phyloP scores from a whole-genome alignment of 2,888 invertebrate species.

The Syrista parreyssii region DNA sequence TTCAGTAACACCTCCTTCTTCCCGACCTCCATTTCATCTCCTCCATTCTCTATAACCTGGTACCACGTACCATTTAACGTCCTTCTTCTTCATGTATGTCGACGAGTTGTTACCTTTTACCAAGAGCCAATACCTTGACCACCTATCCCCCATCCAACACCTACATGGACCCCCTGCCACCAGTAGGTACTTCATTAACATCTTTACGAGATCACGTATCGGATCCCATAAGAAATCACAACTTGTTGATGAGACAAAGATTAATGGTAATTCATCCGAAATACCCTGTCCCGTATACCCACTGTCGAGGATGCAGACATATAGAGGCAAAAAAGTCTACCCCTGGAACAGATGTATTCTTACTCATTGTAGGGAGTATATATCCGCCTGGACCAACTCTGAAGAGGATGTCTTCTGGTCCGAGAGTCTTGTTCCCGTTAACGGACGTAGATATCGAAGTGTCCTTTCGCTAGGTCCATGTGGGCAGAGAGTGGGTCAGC shows the following conservation, averaged over 20 bases:
- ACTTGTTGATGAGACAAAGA: slow-evolving; percentile 38
- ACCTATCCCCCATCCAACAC: neutral
- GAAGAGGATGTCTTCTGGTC: neutral
- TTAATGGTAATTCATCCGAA: neutral
- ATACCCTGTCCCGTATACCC: neutral
- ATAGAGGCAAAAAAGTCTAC: slow-evolving; percentile 32
- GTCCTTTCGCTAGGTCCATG: neutral
- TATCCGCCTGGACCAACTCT: neutral
- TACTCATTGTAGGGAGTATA: neutral
- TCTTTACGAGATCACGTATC: slow-evolving; percentile 61
- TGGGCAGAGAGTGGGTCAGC: neutral
- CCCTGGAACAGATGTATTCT: slow-evolving; percentile 3
- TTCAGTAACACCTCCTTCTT: neutral
- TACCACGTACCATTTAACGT: neutral
- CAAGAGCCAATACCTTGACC: neutral
- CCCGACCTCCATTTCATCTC: neutral
- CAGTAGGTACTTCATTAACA: slow-evolving; percentile 46
- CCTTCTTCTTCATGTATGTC: neutral
- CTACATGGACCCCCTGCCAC: slow-evolving; percentile 27
- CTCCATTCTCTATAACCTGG: slow-evolving; percentile 1
- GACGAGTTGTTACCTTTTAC: neutral
- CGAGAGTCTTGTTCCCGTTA: neutral
- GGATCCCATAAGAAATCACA: slow-evolving; percentile 35
- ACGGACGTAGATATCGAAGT: neutral
- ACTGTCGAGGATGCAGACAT: slow-evolving; percentile 13